Evolutionary conservation across 2,113 vertebrate species (phyloP), one percentile per base, ranked within the genome.

Genomic region (Myxocyprinus asiaticus): DNA sequence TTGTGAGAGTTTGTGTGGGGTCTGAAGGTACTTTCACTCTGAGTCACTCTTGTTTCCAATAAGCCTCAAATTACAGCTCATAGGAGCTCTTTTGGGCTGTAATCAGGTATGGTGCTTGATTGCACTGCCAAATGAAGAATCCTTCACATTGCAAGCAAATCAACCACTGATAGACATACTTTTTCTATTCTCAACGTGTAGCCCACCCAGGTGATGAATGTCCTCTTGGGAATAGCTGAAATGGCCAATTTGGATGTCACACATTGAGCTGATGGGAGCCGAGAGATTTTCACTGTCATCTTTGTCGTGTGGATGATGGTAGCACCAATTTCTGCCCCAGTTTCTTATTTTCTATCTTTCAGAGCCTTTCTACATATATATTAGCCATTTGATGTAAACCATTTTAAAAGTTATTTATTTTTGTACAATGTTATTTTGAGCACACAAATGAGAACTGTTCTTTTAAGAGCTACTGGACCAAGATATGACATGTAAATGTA

Each of bases 61-160:
- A 71, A 79, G 66, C 47, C 65, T 67, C 43, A 43, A 12, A 48
- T 68, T 61, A 56, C 63, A 47, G 33, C 78, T 76, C 14, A 22
- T 51, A 75, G 22, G 22, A 33, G 22, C 22, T 33, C 22, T 33
- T 33, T 33, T 33, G 22, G 73, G 65, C 73, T 67, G 15, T 50
- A 77, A 70, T 69, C 74, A 83, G 71, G 64, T 70, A 61, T 68
- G n/a, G 67, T 67, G 70, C 69, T 33, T 81, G 70, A 81, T 75
- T 69, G 63, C 53, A 55, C 44, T 58, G 63, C 53, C 15, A 45
- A 67, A 61, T 51, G 11, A 14, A 64, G 71, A 71, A 68, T 77
- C 9, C 62, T 78, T 64, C 11, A 69, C 3, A 3, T 44, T 70
- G 66, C 65, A 77, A 53, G 59, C 43, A 81, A 81, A 78, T 81